Percentiles rank a stretch among this genome's conserved stretches.
These are phyloP conservation scores for Microcebus tavaratra DNA, from an alignment of 2,113 vertebrate genomes.

Conservation along the genomic window DNA sequence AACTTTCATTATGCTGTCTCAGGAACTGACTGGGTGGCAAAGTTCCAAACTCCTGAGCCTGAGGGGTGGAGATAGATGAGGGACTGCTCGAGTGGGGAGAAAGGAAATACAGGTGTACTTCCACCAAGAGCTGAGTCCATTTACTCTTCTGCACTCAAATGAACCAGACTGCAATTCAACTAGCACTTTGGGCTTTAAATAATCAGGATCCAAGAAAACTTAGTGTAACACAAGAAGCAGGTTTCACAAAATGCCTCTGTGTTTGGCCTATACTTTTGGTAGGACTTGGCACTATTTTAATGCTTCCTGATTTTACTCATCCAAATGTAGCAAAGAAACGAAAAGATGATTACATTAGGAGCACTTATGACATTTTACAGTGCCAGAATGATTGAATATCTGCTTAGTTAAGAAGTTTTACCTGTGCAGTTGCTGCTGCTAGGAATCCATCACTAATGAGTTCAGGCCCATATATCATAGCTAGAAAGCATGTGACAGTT, in stretches of 20 bases:
- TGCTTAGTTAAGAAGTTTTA: conserved; percentile 73
- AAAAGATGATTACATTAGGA: conserved; percentile 29
- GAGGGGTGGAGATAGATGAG: not conserved
- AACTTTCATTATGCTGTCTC: conserved; percentile 73
- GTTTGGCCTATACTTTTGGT: not conserved
- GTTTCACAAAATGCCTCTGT: not conserved
- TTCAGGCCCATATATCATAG: conserved; percentile 60
- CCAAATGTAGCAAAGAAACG: conserved; percentile 52
- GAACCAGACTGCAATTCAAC: not conserved
- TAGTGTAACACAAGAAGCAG: not conserved
- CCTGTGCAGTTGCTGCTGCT: conserved; percentile 28
- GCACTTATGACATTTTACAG: conserved; percentile 48
- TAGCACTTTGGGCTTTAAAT: not conserved
- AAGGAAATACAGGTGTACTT: not conserved
- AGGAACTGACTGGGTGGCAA: conserved; percentile 41
- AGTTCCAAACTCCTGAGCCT: conserved; percentile 32
- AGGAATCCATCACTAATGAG: conserved; percentile 68
- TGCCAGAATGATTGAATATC: conserved; percentile 68
- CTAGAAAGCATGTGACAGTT: conserved; percentile 64
- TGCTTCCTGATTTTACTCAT: conserved; percentile 4
- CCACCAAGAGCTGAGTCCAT: not conserved
- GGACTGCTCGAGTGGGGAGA: not conserved
- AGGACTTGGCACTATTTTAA: not conserved
- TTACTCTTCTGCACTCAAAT: not conserved
- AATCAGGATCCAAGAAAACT: not conserved